Percentiles rank a stretch among this genome's conserved stretches.
These are phyloP conservation scores for Amphimedon queenslandica DNA, from an alignment of 37 sponge, comb jelly and placozoan species.

Conservation along the genomic window DNA sequence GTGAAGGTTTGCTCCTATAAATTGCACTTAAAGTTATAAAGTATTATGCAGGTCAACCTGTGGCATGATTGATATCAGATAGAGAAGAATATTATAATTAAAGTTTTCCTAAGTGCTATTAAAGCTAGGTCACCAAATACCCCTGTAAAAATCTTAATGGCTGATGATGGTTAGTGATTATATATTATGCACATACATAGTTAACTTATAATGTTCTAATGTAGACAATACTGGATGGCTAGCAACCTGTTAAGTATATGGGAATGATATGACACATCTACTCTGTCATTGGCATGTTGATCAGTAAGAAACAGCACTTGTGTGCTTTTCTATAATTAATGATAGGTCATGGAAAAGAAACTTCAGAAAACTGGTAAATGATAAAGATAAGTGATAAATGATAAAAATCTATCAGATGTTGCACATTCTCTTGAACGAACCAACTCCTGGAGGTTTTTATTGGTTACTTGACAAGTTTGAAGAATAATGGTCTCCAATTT, in stretches of 20 bases:
- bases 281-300: conserved; percentile 31
- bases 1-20: conserved; percentile 16
- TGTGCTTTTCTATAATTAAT: neutral
- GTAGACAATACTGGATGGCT: conserved; percentile 22
- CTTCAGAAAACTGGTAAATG: conserved; percentile 3
- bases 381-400: neutral
- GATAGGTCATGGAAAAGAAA: neutral
- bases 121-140: conserved; percentile 7
- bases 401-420: conserved; percentile 10
- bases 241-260: conserved; percentile 10
- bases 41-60: no score
- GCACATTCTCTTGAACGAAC: neutral
- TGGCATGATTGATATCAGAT: no score
- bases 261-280: conserved; percentile 8
- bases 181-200: neutral
- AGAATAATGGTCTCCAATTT: no score
- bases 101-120: conserved; percentile 1
- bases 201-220: neutral
- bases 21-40: no score
- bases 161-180: conserved; percentile 54
- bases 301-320: conserved; percentile 1
- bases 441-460: neutral
- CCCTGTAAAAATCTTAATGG: conserved; percentile 12
- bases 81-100: neutral
- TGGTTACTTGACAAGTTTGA: no score